Conservation (phyloP, 2,113 vertebrate species). For the Mandrillus leucophaeus region DNA sequence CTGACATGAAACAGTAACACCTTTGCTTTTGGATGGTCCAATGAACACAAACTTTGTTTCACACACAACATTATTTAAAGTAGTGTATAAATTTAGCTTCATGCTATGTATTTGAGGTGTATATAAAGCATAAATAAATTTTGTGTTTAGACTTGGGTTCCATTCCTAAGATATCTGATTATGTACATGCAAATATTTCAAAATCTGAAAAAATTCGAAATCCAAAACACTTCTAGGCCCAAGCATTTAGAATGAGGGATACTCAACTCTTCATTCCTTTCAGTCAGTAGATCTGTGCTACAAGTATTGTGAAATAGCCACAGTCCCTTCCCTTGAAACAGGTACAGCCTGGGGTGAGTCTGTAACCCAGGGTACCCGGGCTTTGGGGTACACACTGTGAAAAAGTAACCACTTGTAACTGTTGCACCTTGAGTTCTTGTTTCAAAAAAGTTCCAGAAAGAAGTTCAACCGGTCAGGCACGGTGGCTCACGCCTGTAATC, state of each 20-base stretch:
- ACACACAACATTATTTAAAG: background rate
- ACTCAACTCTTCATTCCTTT: background rate
- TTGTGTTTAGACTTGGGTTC: background rate
- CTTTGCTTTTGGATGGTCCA: background rate
- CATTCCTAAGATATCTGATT: background rate
- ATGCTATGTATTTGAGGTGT: background rate
- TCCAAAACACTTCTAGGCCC: background rate
- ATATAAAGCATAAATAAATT: background rate
- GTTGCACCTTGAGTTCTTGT: too few species aligned
- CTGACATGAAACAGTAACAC: background rate
- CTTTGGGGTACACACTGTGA: too few species aligned
- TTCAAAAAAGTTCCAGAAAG: too few species aligned
- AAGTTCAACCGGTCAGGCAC: too few species aligned
- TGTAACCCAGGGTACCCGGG: too few species aligned
- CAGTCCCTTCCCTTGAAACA: background rate
- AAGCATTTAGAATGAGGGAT: background rate
- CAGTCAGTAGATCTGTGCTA: too few species aligned
- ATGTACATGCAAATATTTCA: background rate
- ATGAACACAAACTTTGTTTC: background rate
- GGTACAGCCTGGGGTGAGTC: too few species aligned
- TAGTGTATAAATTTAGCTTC: background rate
- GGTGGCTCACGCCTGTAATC: too few species aligned
- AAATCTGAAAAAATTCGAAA: background rate
- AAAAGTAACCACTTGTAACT: too few species aligned
- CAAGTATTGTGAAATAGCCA: accelerated